Evolutionary conservation across 2,888 invertebrate species (phyloP), one percentile per base, ranked within the genome.

Genomic region (Limulus polyphemus): DNA sequence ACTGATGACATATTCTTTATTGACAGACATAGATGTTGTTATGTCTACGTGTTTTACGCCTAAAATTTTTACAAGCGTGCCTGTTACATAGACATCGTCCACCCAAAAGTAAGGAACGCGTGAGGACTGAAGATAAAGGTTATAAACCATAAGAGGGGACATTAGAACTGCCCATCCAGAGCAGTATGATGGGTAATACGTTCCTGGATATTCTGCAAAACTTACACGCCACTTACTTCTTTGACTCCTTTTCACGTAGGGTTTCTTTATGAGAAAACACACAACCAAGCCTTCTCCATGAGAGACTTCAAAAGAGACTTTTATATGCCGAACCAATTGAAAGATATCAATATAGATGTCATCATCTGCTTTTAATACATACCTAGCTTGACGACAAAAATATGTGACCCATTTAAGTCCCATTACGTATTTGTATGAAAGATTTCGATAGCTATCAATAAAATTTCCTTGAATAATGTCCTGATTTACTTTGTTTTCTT

Each of bases 81-180:
- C 78, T 3, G 77, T 77, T 10, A 78, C 69, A 64, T 76, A 76
- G 64, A 75, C 77, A 67, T 78, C 78, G 64, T 78, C 78, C 46
- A 78, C 75, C 78, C 78, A 78, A 71, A 78, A 78, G 65, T 75
- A 78, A 10, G 73, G 72, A 7, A 73, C 71, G n/a, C 58, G 47
- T 13, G 52, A 47, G 11, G 69, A 66, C 47, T 66, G 57, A 10
- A 56, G 11, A 57, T 70, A 70, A 5, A 70, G 61, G 13, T 61
- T 57, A 49, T 62, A 63, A 0, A 64, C 69, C 48, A 70, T 63
- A 48, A 71, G 69, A 13, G 72, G 68, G 10, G 77, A 75, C 68
- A 77, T 70, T n/a, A 78, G 60, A 62, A 74, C 75, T 2, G 75
- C 76, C 16, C 77, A 77, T 12, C 78, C 78, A 10, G 77, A 75